Conservation (phyloP, 2,797 vertebrate genomes). For the Melanotaenia parkinsoni region DNA sequence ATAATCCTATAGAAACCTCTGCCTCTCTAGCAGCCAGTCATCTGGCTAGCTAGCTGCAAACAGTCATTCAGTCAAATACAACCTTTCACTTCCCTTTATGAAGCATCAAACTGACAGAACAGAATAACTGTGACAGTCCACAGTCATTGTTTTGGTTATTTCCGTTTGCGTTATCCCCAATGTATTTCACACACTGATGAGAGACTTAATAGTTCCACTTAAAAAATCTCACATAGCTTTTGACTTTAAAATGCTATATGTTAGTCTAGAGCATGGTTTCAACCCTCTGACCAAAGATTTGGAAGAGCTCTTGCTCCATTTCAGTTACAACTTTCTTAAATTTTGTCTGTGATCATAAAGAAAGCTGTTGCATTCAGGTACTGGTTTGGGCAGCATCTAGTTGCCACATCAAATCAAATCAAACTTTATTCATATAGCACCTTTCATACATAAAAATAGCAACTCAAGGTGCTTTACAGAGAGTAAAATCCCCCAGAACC, state of each 20-base stretch:
- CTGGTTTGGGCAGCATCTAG: neutral
- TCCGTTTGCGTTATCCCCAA: neutral
- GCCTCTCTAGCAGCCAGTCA: conserved; percentile 39
- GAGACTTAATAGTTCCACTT: neutral
- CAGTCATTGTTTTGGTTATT: neutral
- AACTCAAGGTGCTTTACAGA: too few relatives aligned
- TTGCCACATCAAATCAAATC: too few relatives aligned
- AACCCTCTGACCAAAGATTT: neutral
- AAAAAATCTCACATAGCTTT: neutral
- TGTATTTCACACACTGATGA: neutral
- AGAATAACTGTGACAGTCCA: neutral
- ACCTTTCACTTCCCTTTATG: neutral
- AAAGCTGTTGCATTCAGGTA: conserved; percentile 1
- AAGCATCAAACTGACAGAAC: neutral
- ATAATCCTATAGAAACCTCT: conserved; percentile 71
- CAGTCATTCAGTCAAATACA: conserved; percentile 2
- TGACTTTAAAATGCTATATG: neutral
- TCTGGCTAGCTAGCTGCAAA: conserved; percentile 34
- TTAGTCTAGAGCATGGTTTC: neutral
- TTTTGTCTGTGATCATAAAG: neutral
- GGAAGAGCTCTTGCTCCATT: too few relatives aligned
- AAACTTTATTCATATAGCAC: too few relatives aligned
- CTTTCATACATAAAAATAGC: too few relatives aligned
- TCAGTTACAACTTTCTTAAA: neutral
- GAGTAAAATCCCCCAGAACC: too few relatives aligned